These are phyloP conservation scores for Leucophenga maculata DNA, from an alignment of 2,888 invertebrate genomes.

Conservation along the genomic window DNA sequence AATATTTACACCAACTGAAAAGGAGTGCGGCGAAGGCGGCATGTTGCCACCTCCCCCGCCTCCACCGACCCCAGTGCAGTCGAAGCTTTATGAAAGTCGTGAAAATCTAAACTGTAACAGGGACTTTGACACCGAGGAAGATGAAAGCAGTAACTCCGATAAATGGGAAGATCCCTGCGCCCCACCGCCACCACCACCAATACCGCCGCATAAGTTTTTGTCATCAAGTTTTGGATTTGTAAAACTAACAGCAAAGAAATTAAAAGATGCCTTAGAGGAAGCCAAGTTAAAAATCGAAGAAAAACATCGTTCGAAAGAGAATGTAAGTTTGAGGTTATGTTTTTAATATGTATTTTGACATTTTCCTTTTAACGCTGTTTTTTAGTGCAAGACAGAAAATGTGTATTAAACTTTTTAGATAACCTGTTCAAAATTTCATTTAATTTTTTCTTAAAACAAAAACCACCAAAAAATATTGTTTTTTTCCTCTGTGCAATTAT, in stretches of 20 bases:
- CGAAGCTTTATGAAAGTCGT: constrained; percentile 25
- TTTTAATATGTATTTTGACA: not conserved
- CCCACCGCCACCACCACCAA: constrained; percentile 56
- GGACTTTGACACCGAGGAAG: constrained; percentile 56
- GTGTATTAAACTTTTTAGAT: not conserved
- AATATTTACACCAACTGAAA: constrained; percentile 43
- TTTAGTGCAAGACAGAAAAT: not conserved
- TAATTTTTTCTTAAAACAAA: too few relatives aligned
- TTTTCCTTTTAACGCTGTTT: not conserved
- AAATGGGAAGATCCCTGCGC: constrained; percentile 56
- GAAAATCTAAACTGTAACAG: constrained; percentile 51
- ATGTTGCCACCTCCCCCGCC: constrained; percentile 61
- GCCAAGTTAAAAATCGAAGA: constrained; percentile 56
- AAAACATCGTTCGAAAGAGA: constrained; percentile 33
- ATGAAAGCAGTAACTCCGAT: constrained; percentile 51
- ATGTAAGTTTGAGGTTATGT: constrained; percentile 19
- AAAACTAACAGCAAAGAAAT: constrained; percentile 47
- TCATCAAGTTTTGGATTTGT: constrained; percentile 36
- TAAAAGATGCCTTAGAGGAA: constrained; percentile 55
- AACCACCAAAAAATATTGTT: not conserved
- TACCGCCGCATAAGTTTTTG: constrained; percentile 40
- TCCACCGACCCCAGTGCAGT: constrained; percentile 59
- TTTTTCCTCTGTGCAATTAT: constrained; percentile 16
- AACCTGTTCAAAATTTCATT: constrained; percentile 7
- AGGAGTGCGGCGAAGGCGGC: constrained; percentile 29